Conservation (phyloP, 2,888 invertebrate genomes). For the Drosophila kuntzei region DNA sequence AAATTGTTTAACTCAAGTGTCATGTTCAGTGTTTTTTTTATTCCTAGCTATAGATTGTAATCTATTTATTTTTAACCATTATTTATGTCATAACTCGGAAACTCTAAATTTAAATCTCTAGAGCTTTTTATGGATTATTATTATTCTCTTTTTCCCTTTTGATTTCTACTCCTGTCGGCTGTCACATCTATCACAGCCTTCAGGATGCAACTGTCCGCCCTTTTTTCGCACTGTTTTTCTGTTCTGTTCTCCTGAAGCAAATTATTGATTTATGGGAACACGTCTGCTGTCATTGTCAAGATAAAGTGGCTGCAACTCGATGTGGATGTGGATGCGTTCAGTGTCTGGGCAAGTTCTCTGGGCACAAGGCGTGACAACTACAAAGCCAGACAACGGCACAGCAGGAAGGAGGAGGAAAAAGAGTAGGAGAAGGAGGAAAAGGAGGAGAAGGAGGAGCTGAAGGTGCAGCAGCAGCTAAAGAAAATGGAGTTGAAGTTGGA, state of each 20-base stretch:
- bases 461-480: not conserved
- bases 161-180: slow-evolving; percentile 7
- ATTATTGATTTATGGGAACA: slow-evolving; percentile 69
- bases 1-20: slow-evolving; percentile 7
- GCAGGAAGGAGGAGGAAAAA: slow-evolving; percentile 1
- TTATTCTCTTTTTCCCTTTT: slow-evolving; percentile 12
- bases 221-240: slow-evolving; percentile 20
- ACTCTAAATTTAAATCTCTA: slow-evolving; percentile 4
- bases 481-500: slow-evolving; percentile 1
- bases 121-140: slow-evolving; percentile 10
- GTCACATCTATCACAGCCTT: slow-evolving; percentile 19
- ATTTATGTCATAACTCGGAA: slow-evolving; percentile 9
- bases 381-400: slow-evolving; percentile 30
- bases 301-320: slow-evolving; percentile 40
- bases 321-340: slow-evolving; percentile 1
- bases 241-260: slow-evolving; percentile 18
- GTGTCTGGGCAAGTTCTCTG: slow-evolving; percentile 18
- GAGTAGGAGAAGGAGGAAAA: not conserved
- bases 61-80: not conserved
- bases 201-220: slow-evolving; percentile 33
- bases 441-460: not conserved
- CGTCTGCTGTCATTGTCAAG: slow-evolving; percentile 59
- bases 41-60: slow-evolving; percentile 3
- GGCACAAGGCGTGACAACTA: slow-evolving; percentile 62
- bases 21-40: not conserved